These are phyloP conservation scores for Orestias chungarensis DNA, from an alignment of 2,797 vertebrate species.

Conservation along the genomic window DNA sequence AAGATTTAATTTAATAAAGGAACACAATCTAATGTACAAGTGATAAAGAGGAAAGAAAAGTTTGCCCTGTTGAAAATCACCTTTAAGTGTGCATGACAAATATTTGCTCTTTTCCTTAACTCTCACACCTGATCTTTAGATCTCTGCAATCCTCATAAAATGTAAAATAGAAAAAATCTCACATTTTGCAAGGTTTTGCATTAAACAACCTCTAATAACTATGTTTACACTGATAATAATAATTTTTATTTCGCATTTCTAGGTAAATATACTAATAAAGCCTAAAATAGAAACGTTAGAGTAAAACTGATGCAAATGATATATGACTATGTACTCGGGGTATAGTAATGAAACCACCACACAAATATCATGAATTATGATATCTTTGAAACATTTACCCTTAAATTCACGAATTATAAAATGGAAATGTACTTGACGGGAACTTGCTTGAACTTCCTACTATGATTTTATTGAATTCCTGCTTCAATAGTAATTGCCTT, in stretches of 20 bases:
- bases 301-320: not conserved
- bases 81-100: not conserved
- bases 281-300: not conserved
- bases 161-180: not conserved
- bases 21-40: not conserved
- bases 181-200: not conserved
- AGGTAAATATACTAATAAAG: not conserved
- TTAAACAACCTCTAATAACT: not conserved
- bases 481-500: not conserved
- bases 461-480: conserved; percentile 1
- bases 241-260: not conserved
- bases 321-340: not conserved
- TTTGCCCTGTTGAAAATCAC: not conserved
- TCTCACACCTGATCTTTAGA: not conserved
- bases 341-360: not conserved
- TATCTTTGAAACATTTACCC: not conserved
- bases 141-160: not conserved
- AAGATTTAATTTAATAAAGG: not conserved
- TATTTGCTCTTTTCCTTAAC: not conserved
- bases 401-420: not conserved
- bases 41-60: not conserved
- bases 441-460: too few species aligned
- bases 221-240: not conserved
- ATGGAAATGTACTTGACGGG: not conserved
- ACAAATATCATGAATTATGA: not conserved